Percentiles rank a stretch among this genome's conserved stretches.
Conservation (phyloP, 2,888 invertebrate species). For the Junonia oenone region DNA sequence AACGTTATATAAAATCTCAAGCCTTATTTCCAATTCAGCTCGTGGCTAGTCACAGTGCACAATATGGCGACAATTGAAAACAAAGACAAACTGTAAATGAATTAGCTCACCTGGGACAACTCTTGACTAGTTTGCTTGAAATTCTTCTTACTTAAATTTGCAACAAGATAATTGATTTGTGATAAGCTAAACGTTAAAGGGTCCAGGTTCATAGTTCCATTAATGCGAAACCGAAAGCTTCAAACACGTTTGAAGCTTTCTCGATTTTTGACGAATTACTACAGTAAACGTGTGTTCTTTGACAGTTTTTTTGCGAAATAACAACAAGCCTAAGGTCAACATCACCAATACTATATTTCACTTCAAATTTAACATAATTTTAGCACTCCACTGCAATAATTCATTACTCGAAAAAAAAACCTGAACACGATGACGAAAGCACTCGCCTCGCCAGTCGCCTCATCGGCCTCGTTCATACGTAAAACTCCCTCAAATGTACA, state of each 20-base stretch:
- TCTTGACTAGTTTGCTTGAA: constrained; percentile 93
- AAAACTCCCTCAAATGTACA: constrained; percentile 1
- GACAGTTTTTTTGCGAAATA: constrained; percentile 67
- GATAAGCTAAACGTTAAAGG: constrained; percentile 98
- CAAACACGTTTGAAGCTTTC: constrained; percentile 96
- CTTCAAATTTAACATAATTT: constrained; percentile 63
- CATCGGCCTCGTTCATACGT: constrained; percentile 17
- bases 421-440: constrained; percentile 59
- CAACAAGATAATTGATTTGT: constrained; percentile 98
- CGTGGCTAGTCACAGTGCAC: constrained; percentile 49
- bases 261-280: constrained; percentile 86
- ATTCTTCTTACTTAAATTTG: constrained; percentile 97
- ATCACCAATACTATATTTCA: constrained; percentile 73
- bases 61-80: constrained; percentile 74
- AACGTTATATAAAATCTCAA: constrained; percentile 21
- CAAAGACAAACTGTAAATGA: constrained; percentile 48
- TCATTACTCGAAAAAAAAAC: constrained; percentile 38
- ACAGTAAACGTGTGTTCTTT: constrained; percentile 62
- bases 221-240: constrained; percentile 95
- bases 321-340: constrained; percentile 68
- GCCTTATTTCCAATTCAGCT: constrained; percentile 34
- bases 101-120: constrained; percentile 89
- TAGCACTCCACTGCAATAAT: constrained; percentile 38
- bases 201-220: constrained; percentile 99
- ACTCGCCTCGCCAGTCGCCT: constrained; percentile 25